Evolutionary conservation across 2,797 vertebrate genomes (phyloP), one percentile per base, ranked within the genome.

Genomic region (Kryptolebias ocellatus): DNA sequence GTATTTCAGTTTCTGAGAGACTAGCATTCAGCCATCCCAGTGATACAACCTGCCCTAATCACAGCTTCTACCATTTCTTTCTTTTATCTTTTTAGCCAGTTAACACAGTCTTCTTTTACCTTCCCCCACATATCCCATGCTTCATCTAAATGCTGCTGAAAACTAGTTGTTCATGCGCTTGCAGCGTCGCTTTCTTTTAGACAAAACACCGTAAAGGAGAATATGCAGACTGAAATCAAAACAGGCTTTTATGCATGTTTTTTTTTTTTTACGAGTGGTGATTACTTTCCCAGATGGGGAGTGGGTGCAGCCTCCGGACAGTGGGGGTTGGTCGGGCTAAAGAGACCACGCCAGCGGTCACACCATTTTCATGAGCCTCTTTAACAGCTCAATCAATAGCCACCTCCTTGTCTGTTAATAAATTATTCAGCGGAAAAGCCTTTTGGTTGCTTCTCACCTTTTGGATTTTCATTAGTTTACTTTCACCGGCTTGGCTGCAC

Each of bases 321-420:
- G 76, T 65, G 78, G 82, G 82, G 80, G 8, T 37, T 74, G 71
- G 60, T 65, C 2, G 0, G 90, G 75, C 50, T 71, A 53, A 74
- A 70, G 83, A 92, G 92, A 92, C 90, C 84, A 81, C 87, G 78
- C 93, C 88, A 90, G 90, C 78, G 86, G 74, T 94, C 92, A 90
- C 93, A 94, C 94, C 92, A 93, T 95, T 94, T 95, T 95, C 92
- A 94, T 86, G 91, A 92, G 77, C 83, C 79, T 91, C 93, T 93
- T 85, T 91, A 90, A 95, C 96, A 95, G 93, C 93, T 89, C 93
- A 94, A 95, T 96, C 95, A 94, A 92, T 96, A 95, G 89, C 70
- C 87, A 90, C 90, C 91, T 94, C 89, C 92, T 92, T 93, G 93
- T 95, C 93, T 89, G 67, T 86, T 84, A 83, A 90, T 96, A 94